Evolutionary conservation across 1,140 invertebrate species (phyloP), one percentile per base, ranked within the genome.

Genomic region (Neocloeon triangulifer): DNA sequence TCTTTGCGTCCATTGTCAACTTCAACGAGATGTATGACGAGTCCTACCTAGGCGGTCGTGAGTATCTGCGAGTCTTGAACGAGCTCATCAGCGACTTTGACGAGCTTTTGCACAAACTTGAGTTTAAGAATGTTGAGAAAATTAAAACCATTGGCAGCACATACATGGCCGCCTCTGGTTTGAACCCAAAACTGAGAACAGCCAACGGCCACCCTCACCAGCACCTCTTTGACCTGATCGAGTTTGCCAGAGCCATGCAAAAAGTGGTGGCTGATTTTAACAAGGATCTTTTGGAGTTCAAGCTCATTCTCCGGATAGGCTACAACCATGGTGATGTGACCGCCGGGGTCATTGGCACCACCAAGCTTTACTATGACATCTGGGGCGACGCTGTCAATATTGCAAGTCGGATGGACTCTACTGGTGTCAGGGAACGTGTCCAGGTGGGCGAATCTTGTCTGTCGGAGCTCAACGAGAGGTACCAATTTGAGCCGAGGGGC

Each of bases 341-440:
- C 0, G 84, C 86, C 0, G 92, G 91, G 4, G 88, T 97, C 0
- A 94, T 96, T 29, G 91, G 91, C 0, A 94, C 88, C 1, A 82
- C 80, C 0, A 96, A 95, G 47, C 57, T 95, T 12, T 85, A 89
- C 45, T 97, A 94, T 41, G 92, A 96, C 50, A 95, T 97, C 32
- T 97, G 92, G 92, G 91, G 92, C 0, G 89, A 97, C 54, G 86
- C 91, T 0, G 89, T 95, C 0, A 97, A 97, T 54, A 91, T 96
- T 32, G 86, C 91, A 0, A 88, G 80, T 4, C 58, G 91, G 32
- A 94, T 84, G 91, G 91, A 97, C 48, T 88, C 84, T 1, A 89
- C 82, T 0, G 81, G 84, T 0, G 67, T 92, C 1, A 62, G 69
- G 5, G 77, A 81, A 33, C 59, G 73, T 32, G 86, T 92, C 39